phyloP scores from a whole-genome alignment of 2,888 invertebrate genomes.

The Rotaria magnacalcarata region DNA sequence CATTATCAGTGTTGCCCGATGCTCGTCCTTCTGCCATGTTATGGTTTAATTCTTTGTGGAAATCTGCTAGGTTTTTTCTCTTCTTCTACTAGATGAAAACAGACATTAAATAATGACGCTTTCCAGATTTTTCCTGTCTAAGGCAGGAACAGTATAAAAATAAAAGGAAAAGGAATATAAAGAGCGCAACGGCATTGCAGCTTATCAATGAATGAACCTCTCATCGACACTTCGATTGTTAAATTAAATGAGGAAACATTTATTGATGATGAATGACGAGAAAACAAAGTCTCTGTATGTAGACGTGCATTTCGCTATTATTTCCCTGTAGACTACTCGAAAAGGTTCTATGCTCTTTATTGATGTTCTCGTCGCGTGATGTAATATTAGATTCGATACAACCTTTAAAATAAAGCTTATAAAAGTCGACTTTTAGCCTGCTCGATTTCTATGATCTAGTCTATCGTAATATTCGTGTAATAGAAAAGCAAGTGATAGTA shows the following conservation, averaged over 20 bases:
- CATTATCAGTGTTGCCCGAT: slow-evolving; percentile 87
- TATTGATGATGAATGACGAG: too few relatives aligned
- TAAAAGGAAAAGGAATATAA: neutral
- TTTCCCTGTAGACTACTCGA: neutral
- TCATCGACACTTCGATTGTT: too few relatives aligned
- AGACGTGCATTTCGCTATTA: neutral
- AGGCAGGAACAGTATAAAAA: too few relatives aligned
- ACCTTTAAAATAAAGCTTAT: neutral
- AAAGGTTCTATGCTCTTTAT: neutral
- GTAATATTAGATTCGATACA: neutral
- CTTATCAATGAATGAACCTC: too few relatives aligned
- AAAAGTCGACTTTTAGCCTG: neutral
- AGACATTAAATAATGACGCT: too few relatives aligned
- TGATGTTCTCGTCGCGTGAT: neutral
- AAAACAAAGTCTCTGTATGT: neutral
- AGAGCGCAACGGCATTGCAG: too few relatives aligned
- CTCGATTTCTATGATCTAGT: neutral
- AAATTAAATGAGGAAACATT: too few relatives aligned
- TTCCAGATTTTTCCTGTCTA: slow-evolving; percentile 58
- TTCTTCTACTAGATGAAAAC: too few relatives aligned
- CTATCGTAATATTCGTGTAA: neutral
- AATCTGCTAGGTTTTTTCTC: too few relatives aligned
- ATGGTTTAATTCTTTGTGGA: too few relatives aligned
- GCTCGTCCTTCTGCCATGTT: slow-evolving; percentile 80
- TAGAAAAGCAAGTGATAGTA: neutral